These are phyloP conservation scores for Setophaga coronata DNA, from an alignment of 2,113 vertebrate species.

Conservation along the genomic window DNA sequence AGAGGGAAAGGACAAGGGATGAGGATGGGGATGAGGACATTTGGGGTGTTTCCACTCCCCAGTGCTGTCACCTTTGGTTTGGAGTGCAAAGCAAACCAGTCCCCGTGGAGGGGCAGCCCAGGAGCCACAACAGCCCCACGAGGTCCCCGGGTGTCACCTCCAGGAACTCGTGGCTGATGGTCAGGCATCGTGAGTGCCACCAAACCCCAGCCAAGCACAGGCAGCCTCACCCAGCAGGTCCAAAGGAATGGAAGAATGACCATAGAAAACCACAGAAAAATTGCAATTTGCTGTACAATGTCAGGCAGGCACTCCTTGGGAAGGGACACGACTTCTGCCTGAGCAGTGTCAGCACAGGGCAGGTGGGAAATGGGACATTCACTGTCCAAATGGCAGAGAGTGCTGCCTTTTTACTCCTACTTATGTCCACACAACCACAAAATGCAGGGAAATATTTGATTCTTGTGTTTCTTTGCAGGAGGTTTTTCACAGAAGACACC, in stretches of 20 bases:
- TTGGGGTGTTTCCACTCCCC: background rate
- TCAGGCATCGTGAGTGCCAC: background rate
- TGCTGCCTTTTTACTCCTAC: background rate
- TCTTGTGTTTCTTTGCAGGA: background rate
- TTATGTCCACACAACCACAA: background rate
- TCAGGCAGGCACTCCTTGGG: background rate
- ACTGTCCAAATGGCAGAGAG: background rate
- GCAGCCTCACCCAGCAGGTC: background rate
- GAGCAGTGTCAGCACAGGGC: background rate
- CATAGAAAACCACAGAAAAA: fast-evolving
- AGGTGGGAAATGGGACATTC: background rate
- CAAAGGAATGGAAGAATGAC: background rate
- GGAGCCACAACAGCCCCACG: background rate
- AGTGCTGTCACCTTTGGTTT: background rate
- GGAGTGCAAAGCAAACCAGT: background rate
- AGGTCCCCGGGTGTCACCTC: background rate
- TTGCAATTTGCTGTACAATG: fast-evolving
- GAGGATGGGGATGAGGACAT: background rate
- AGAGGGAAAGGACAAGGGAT: background rate
- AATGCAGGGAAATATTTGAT: background rate
- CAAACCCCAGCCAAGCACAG: background rate
- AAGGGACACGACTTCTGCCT: background rate
- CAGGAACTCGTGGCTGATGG: fast-evolving
- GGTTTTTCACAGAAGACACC: background rate
- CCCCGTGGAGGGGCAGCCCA: fast-evolving